Conservation (phyloP, 2,888 invertebrate species). For the Dimorphilus gyrociliatus region DNA sequence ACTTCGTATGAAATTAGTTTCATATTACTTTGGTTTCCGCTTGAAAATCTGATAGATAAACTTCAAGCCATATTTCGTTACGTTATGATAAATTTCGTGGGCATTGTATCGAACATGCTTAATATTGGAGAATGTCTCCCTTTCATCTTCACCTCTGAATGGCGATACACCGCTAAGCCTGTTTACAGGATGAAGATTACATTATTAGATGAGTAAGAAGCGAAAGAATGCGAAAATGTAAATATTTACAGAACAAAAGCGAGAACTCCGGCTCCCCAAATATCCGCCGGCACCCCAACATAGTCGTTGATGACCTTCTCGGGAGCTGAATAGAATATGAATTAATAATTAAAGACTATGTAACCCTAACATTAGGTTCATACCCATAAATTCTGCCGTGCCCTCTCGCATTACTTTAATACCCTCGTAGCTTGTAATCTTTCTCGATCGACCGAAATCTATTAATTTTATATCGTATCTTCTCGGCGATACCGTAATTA, state of each 20-base stretch:
- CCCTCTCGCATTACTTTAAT: constrained; percentile 16
- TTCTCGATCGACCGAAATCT: constrained; percentile 70
- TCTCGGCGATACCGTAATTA: constrained; percentile 62
- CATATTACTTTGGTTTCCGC: constrained; percentile 61
- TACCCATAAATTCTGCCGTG: constrained; percentile 29
- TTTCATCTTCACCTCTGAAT: constrained; percentile 62
- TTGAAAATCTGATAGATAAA: constrained; percentile 92
- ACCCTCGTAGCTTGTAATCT: constrained; percentile 16
- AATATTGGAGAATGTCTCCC: constrained; percentile 71
- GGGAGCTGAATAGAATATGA: constrained; percentile 49
- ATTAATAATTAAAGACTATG: constrained; percentile 1
- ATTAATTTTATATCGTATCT: constrained; percentile 55
- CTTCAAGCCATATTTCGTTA: constrained; percentile 75
- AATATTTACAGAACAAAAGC: constrained; percentile 58
- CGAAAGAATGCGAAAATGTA: not conserved
- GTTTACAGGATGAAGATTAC: constrained; percentile 6
- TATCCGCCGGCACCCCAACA: constrained; percentile 52
- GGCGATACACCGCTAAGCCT: constrained; percentile 74
- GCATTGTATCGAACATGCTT: constrained; percentile 78
- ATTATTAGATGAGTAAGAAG: not conserved
- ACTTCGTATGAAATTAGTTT: not conserved
- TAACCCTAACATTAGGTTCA: constrained; percentile 4
- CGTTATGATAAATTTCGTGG: constrained; percentile 80
- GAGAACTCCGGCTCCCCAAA: constrained; percentile 86
- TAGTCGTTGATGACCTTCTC: constrained; percentile 73